A percentile compares a stretch with the other conserved stretches of the same genome.
phyloP scores from a whole-genome alignment of 2,888 invertebrate species.

The Drosophila quinaria region DNA sequence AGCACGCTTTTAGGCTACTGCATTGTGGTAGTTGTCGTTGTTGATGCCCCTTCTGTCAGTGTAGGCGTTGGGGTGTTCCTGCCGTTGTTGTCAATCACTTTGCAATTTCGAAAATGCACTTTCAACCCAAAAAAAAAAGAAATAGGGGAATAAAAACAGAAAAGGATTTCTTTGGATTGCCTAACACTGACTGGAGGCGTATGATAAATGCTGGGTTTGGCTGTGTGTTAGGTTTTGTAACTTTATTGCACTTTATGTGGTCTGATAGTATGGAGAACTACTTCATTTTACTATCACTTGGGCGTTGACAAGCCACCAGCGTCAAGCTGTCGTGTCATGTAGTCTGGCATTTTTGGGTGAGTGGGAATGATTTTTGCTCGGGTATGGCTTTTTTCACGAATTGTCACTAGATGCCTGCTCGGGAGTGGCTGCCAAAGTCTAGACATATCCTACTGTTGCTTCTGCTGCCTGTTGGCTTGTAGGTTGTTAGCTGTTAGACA shows the following conservation, averaged over 20 bases:
- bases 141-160: constrained; percentile 32
- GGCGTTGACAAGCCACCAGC: constrained; percentile 65
- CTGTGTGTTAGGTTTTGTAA: constrained; percentile 18
- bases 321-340: constrained; percentile 59
- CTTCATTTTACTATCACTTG: constrained; percentile 78
- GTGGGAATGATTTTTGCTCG: not conserved
- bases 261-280: constrained; percentile 18
- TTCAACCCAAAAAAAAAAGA: constrained; percentile 41
- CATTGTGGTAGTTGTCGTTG: constrained; percentile 25
- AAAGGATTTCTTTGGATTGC: constrained; percentile 33
- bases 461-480: constrained; percentile 3
- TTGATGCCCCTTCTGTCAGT: constrained; percentile 13
- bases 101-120: constrained; percentile 80
- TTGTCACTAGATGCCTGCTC: constrained; percentile 33
- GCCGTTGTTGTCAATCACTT: constrained; percentile 77
- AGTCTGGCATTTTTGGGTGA: constrained; percentile 29
- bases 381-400: constrained; percentile 20
- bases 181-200: constrained; percentile 28
- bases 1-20: constrained; percentile 66
- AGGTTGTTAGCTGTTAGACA: constrained; percentile 46
- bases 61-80: constrained; percentile 24
- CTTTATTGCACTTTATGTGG: constrained; percentile 15
- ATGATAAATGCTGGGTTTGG: constrained; percentile 64
- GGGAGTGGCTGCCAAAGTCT: constrained; percentile 63
- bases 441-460: constrained; percentile 43